Base-by-base conservation (phyloP, 2,888 invertebrate species). In the Polydrusus pterygomalis region DNA sequence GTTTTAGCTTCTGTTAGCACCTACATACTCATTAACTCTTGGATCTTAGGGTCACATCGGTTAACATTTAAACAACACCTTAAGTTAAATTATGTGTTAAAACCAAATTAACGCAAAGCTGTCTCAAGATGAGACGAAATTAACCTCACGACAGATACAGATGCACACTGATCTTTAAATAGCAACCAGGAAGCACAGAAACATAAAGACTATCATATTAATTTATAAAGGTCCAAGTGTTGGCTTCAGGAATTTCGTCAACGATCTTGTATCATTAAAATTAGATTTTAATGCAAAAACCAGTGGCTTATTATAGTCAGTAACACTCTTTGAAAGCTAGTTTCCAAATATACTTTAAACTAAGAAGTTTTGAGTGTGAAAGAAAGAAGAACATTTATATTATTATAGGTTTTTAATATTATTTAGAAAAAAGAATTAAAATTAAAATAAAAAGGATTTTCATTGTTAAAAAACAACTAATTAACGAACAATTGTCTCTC, bases 121-220 rank as follows among this genome's bases (percentile, higher is more conserved):
- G 56, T 15, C 34, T 34, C 34, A 34, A 56, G 8, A 9, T n/a
- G 34, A 25, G 58, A 38, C 18, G 38, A 60, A 60, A 60, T 60
- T 69, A 69, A 69, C 69, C 40, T 17, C n/a, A 10, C 11, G 18
- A 67, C 54, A 54, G 67, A 67, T 54, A 67, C 54, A 54, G 67
- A 67, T 54, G 69, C 69, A 43, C 7, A 13, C 38, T 20, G 49
- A 25, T 25, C 70, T 60, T n/a, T 47, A 70, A 70, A 70, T 70
- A 70, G 54, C 58, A 49, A 58, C 70, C 18, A 70, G 70, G 70
- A 70, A 70, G 70, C 40, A 20, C 9, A 58, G 17, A 49, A 40
- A 18, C 58, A 40, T 10, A 38, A 60, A 60, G 11, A 60, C 18
- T 18, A 60, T 60, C 20, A 54, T 54, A 54, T 25, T 54, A 54